Percentiles rank a stretch among this genome's conserved stretches.
These are phyloP conservation scores for Xestia rhomboidea DNA, from an alignment of 2,888 invertebrate genomes.

Conservation along the genomic window DNA sequence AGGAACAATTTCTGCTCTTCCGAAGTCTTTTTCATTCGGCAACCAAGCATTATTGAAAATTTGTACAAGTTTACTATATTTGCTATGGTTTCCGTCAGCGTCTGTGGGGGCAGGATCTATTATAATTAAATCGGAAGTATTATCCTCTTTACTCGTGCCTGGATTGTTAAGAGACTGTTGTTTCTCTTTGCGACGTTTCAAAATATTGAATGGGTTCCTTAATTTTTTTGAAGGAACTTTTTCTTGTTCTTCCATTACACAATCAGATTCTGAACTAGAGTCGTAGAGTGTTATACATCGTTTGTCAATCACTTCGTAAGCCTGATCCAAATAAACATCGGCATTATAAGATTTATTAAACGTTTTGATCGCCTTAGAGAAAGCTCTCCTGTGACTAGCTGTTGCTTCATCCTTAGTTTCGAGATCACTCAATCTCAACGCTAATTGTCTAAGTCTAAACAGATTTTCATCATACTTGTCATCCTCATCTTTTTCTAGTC, in stretches of 20 bases:
- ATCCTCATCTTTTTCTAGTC: conserved; percentile 59
- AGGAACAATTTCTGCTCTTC: conserved; percentile 77
- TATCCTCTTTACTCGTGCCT: conserved; percentile 51
- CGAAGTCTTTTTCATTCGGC: conserved; percentile 80
- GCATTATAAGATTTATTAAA: conserved; percentile 83
- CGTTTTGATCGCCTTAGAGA: conserved; percentile 81
- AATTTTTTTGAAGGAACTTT: conserved; percentile 73
- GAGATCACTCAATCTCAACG: conserved; percentile 75
- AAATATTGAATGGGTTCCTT: conserved; percentile 83
- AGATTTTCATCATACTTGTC: conserved; percentile 76
- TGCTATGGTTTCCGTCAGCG: conserved; percentile 28
- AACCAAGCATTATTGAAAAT: conserved; percentile 78
- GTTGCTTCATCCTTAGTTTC: conserved; percentile 73
- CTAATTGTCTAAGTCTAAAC: conserved; percentile 75
- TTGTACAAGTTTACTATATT: conserved; percentile 65
- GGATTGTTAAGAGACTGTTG: conserved; percentile 46
- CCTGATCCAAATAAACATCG: conserved; percentile 78
- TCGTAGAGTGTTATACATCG: conserved; percentile 76
- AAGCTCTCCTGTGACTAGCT: conserved; percentile 79
- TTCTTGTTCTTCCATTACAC: conserved; percentile 71
- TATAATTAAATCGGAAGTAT: conserved; percentile 13
- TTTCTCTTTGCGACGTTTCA: conserved; percentile 77
- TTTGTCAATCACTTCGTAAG: conserved; percentile 77
- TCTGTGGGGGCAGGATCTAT: not conserved
- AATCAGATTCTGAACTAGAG: conserved; percentile 83